Percentiles rank a stretch among this genome's conserved stretches.
These are phyloP conservation scores for Drosophila mimetica DNA, from an alignment of 2,888 invertebrate genomes.

Conservation along the genomic window DNA sequence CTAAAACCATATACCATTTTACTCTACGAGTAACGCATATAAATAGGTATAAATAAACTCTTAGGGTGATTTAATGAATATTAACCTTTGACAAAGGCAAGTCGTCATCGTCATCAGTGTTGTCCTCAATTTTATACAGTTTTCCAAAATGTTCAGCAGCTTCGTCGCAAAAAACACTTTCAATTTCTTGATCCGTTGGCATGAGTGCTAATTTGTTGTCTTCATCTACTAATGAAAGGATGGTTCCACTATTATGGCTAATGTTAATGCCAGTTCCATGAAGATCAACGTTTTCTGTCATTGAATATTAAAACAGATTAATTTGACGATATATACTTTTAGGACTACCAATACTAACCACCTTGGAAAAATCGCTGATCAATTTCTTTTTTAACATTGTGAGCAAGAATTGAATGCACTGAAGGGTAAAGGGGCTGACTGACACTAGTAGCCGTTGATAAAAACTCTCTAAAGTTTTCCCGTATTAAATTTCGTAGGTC, in stretches of 20 bases:
- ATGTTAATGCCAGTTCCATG: conserved; percentile 34
- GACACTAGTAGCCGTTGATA: conserved; percentile 64
- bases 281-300: conserved; percentile 53
- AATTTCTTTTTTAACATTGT: conserved; percentile 80
- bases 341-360: conserved; percentile 34
- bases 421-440: conserved; percentile 69
- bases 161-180: conserved; percentile 82
- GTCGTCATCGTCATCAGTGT: conserved; percentile 87
- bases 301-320: conserved; percentile 1
- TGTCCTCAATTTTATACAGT: conserved; percentile 81
- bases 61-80: neutral
- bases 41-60: neutral
- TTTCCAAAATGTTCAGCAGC: conserved; percentile 88
- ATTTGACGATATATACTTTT: conserved; percentile 18
- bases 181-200: conserved; percentile 71
- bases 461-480: conserved; percentile 96
- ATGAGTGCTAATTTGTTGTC: conserved; percentile 65
- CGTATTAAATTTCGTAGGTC: conserved; percentile 91
- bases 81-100: conserved; percentile 90
- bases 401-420: conserved; percentile 67
- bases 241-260: conserved; percentile 33
- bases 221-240: conserved; percentile 61
- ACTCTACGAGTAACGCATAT: too few species aligned
- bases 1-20: too few species aligned
- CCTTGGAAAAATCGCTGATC: conserved; percentile 70